These are phyloP conservation scores for Diarsia brunnea DNA, from an alignment of 2,888 invertebrate species.

Conservation along the genomic window DNA sequence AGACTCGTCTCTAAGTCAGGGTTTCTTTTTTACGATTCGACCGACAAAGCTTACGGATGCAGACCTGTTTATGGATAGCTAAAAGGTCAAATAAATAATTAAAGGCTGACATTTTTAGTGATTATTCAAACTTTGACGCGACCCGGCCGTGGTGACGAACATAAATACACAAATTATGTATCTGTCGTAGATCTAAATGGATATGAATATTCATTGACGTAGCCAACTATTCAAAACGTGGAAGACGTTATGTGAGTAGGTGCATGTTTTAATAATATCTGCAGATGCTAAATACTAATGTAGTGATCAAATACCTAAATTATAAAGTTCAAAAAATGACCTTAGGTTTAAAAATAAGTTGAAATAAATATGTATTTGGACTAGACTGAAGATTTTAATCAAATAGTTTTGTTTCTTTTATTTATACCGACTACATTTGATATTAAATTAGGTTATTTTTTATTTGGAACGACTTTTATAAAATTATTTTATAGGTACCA, in stretches of 20 bases:
- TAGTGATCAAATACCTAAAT: conserved; percentile 14
- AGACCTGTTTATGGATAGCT: conserved; percentile 52
- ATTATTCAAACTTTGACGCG: conserved; percentile 47
- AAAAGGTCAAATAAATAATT: conserved; percentile 62
- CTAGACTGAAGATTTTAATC: neutral
- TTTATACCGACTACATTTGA: neutral
- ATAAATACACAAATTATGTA: conserved; percentile 38
- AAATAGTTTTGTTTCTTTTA: neutral
- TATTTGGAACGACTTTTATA: neutral
- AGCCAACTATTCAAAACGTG: conserved; percentile 5
- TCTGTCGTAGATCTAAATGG: conserved; percentile 48
- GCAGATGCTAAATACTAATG: conserved; percentile 3
- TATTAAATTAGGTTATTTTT: neutral
- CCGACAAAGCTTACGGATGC: conserved; percentile 63
- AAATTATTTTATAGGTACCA: neutral
- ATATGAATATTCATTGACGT: conserved; percentile 51
- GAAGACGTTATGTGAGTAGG: conserved; percentile 4
- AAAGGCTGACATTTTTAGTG: conserved; percentile 56
- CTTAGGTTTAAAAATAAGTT: conserved; percentile 28
- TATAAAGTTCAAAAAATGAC: conserved; percentile 40
- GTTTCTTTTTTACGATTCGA: conserved; percentile 52
- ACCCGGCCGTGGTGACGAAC: conserved; percentile 17
- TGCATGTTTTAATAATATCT: conserved; percentile 20
- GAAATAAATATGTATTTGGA: conserved; percentile 5
- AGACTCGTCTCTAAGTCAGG: conserved; percentile 61